These are phyloP conservation scores for Zeuzera pyrina DNA, from an alignment of 2,888 invertebrate genomes.

Conservation along the genomic window DNA sequence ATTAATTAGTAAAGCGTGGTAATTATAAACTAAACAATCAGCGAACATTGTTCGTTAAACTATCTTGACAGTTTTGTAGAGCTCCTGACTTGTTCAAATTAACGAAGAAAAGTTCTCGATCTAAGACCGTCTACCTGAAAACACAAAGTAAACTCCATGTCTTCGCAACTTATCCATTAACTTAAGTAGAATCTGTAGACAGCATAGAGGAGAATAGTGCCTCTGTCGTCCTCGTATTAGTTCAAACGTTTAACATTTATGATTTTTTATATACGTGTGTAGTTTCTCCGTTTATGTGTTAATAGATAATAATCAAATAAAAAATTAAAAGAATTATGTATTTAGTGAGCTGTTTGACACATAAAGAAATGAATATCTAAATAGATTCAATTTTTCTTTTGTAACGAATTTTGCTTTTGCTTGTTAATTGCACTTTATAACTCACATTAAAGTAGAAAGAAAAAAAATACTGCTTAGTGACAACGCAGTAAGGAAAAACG, in stretches of 20 bases:
- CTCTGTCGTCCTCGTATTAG: conserved; percentile 36
- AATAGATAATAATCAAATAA: no score
- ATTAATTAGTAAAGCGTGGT: conserved; percentile 10
- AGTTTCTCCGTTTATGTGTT: conserved; percentile 22
- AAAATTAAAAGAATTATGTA: no score
- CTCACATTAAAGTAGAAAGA: conserved; percentile 13
- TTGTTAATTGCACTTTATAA: conserved; percentile 25
- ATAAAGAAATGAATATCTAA: no score
- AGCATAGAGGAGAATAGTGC: conserved; percentile 54
- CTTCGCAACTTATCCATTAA: conserved; percentile 72
- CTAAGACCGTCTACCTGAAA: conserved; percentile 69
- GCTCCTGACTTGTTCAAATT: conserved; percentile 66
- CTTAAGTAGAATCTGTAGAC: conserved; percentile 72
- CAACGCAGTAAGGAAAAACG: conserved; percentile 24
- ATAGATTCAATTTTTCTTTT: no score
- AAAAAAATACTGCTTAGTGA: conserved; percentile 24
- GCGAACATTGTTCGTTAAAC: conserved; percentile 39
- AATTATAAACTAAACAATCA: conserved; percentile 31
- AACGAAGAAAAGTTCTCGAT: conserved; percentile 69
- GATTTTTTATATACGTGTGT: conserved; percentile 46
- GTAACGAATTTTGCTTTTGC: no score
- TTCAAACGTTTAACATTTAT: conserved; percentile 59
- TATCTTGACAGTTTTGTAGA: conserved; percentile 57
- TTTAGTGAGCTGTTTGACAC: no score
- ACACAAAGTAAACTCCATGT: conserved; percentile 70